These are phyloP conservation scores for Masticophis lateralis DNA, from an alignment of 2,797 vertebrate species.

Conservation along the genomic window DNA sequence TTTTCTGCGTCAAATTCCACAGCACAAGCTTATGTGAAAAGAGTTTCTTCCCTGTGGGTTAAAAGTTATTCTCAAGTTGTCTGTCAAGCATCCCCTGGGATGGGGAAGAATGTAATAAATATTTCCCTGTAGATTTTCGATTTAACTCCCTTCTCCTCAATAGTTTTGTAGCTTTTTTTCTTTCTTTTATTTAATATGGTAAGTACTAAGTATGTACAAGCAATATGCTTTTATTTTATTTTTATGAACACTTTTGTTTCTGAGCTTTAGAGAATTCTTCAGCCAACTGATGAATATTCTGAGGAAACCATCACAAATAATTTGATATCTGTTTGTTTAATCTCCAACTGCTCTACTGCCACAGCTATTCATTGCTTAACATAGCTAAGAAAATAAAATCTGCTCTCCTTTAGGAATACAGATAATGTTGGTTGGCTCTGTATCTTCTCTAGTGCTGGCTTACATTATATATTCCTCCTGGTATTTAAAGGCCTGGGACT, in stretches of 20 bases:
- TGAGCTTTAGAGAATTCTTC: conserved; percentile 34
- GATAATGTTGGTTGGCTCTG: conserved; percentile 17
- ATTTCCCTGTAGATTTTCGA: conserved; percentile 1
- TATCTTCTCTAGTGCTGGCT: background rate
- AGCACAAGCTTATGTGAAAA: conserved; percentile 38
- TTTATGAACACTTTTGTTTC: background rate
- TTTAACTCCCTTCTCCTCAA: background rate
- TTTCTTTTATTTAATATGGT: background rate
- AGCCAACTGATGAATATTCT: conserved; percentile 21
- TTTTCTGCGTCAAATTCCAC: conserved; percentile 63
- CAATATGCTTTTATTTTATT: background rate
- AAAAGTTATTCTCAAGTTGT: conserved; percentile 58
- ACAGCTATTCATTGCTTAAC: background rate
- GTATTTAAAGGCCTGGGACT: conserved; percentile 52
- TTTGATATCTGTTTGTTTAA: background rate
- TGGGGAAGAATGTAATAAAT: conserved; percentile 46
- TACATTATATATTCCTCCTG: conserved; percentile 22
- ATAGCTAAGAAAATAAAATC: conserved; percentile 25
- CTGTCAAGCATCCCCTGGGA: conserved; percentile 60
- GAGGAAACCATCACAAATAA: conserved; percentile 1
- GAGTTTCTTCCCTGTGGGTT: conserved; percentile 55
- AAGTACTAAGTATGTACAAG: background rate
- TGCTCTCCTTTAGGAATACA: background rate
- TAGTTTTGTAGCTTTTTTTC: background rate
- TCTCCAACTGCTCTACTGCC: conserved; percentile 13